Percentiles rank a stretch among this genome's conserved stretches.
These are phyloP conservation scores for Balearica regulorum DNA, from an alignment of 2,797 vertebrate genomes.

Conservation along the genomic window DNA sequence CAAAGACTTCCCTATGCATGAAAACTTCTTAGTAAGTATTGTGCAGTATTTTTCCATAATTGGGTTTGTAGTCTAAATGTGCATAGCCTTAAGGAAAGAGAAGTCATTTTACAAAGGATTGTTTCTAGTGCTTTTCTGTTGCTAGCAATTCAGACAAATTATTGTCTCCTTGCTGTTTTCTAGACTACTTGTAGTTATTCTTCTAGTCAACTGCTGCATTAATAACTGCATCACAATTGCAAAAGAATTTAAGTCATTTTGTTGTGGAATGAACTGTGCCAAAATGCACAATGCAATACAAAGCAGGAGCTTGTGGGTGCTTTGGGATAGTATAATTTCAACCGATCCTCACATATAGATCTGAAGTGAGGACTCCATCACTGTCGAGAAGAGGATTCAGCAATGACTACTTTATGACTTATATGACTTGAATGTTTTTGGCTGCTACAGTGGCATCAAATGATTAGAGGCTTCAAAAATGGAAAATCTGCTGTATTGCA, in stretches of 20 bases:
- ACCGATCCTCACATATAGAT: neutral
- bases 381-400: slow-evolving; percentile 17
- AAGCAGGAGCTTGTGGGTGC: neutral
- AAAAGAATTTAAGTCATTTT: slow-evolving; percentile 15
- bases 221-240: slow-evolving; percentile 42
- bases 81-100: slow-evolving; percentile 6
- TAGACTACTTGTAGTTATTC: neutral
- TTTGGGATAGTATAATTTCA: slow-evolving; percentile 45
- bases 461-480: neutral
- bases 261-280: slow-evolving; percentile 1
- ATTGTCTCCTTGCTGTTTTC: slow-evolving; percentile 4
- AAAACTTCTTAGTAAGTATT: neutral
- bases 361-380: neutral
- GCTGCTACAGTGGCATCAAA: neutral
- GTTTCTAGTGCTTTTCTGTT: slow-evolving; percentile 24
- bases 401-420: neutral
- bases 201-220: slow-evolving; percentile 14
- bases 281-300: neutral
- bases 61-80: slow-evolving; percentile 36
- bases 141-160: slow-evolving; percentile 1
- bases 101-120: slow-evolving; percentile 29
- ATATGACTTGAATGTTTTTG: neutral
- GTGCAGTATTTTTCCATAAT: slow-evolving; percentile 23
- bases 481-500: neutral
- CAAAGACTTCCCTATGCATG: slow-evolving; percentile 8